Base-by-base conservation (phyloP, 2,113 vertebrate genomes). In the Drymodes brunneopygia region DNA sequence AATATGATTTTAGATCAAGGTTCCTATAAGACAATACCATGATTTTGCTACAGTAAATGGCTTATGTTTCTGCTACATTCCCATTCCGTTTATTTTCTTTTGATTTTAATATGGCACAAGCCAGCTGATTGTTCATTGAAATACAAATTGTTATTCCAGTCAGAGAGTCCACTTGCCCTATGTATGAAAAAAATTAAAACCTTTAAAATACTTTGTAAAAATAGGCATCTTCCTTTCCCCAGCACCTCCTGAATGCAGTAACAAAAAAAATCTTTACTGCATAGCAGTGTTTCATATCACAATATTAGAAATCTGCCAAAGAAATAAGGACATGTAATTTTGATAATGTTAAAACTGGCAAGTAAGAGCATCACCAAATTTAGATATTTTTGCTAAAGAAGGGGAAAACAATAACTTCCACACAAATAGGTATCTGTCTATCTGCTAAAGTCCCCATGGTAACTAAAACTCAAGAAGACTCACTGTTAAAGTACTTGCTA, bases 131-230 rank as follows among this genome's bases (percentile, higher is more conserved):
- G 44, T 60, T 87, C 51, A 45, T 47, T 82, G 50, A 88, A 92
- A 89, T 62, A 57, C 12, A 95, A 91, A 81, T 86, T 69, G 38
- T 42, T 95, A 91, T 95, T 96, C 75, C 82, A 89, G 56, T 79
- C 88, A 64, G 21, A 94, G 5, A 66, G 12, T 16, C 29, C 69
- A 70, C 22, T 75, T 66, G 66, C 17, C 60, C 54, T 45, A 28
- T 38, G 36, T 9, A 65, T 40, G 12, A 81, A 95, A 88, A 38
- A 88, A 23, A 69, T 50, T 54, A 25, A 82, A 29, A 58, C 28
- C 7, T 75, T 94, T 92, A 69, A 96, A 96, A 92, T 75, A 82
- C 57, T 90, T 75, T 65, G 72, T 84, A 62, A 44, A 90, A 95
- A 50, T 15, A 87, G 31, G 12, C 35, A 79, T 18, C 14, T 75